Base-by-base conservation (phyloP, 2,113 vertebrate genomes). In the Cephalopterus ornatus region DNA sequence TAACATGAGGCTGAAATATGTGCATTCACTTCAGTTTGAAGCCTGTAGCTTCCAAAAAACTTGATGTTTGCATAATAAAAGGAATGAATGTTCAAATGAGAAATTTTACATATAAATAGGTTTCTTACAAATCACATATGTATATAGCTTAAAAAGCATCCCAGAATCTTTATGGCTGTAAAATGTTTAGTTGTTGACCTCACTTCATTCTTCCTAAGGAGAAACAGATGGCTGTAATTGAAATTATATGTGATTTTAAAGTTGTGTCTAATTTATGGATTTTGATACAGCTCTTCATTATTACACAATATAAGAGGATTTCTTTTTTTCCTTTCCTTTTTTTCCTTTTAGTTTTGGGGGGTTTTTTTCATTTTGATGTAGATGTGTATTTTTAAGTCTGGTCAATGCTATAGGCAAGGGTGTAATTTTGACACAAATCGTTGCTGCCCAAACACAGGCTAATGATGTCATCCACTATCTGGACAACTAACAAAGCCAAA, bases 181-280 rank as follows among this genome's bases (percentile, higher is more conserved):
- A 94, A 92, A 94, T 55, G 61, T 89, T 93, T 83, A 82, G 72
- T 28, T 94, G 79, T 92, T 94, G 96, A 95, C 88, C 88, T 95
- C 73, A 79, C 79, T 89, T 87, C 79, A 71, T 89, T 93, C 50
- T 83, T 96, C 61, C 92, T 85, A 88, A 95, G 89, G 85, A 94
- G 95, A 97, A 95, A 96, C 95, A 97, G 95, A 95, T 97, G 96
- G 63, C 56, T 89, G 70, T 93, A 95, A 96, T 75, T 93, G 91
- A 97, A 95, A 93, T 92, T 81, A 91, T 79, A 91, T 91, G 77
- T 94, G 93, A 90, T 89, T 94, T 92, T 92, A 78, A 96, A 78
- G 70, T 91, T 92, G 32, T 53, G 79, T 52, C 61, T 96, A 75
- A 94, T 94, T 94, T 92, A 96, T 92, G 74, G 83, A 89, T 83